Evolutionary conservation across 37 sponge, comb jelly and placozoan species (phyloP), one percentile per base, ranked within the genome.

Genomic region (Lycopodina hypogea): DNA sequence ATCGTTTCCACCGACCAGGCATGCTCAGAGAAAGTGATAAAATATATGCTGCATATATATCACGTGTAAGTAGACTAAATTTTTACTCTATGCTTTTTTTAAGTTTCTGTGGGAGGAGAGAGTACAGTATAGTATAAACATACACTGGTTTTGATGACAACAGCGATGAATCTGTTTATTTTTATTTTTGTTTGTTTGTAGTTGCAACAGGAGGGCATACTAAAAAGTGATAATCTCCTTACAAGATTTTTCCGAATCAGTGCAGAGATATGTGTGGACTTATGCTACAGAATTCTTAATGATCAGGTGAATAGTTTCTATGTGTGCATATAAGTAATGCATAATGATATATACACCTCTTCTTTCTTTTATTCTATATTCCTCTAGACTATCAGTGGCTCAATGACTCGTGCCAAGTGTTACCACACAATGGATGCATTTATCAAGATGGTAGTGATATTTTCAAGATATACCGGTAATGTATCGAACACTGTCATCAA

Each of bases 341-440:
- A 21, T 51, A 8, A 6, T 17, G 68, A 14, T 6, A 24, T 67
- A 29, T 37, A 4, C 4, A 55, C 26, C 75, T 42, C 45, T 17
- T 34, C 35, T 42, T 62, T 42, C 53, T 51, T 72, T 59, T 41
- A 15, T 42, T 33, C 81, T 53, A 1, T 18, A 30, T 11, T 7
- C 45, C 34, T 56, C 1, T 36, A 90, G 90, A 66, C 79, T 40
- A 87, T 87, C 52, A 92, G 58, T 71, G 58, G 82, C 2, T 77
- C 89, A 21, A 77, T 96, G 88, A 80, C 94, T 3, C 80, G 97
- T 18, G 92, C 94, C 29, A 96, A 96, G 89, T 93, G 96, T 76
- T 99, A 96, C 84, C 97, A 99, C 78, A 96, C 95, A 19, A 94
- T 99, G 93, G 99, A 99, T 83, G 97, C 94, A 34, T 99, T 95